Conservation (phyloP, 2,888 invertebrate species). For the Cryptophagus acutangulus region DNA sequence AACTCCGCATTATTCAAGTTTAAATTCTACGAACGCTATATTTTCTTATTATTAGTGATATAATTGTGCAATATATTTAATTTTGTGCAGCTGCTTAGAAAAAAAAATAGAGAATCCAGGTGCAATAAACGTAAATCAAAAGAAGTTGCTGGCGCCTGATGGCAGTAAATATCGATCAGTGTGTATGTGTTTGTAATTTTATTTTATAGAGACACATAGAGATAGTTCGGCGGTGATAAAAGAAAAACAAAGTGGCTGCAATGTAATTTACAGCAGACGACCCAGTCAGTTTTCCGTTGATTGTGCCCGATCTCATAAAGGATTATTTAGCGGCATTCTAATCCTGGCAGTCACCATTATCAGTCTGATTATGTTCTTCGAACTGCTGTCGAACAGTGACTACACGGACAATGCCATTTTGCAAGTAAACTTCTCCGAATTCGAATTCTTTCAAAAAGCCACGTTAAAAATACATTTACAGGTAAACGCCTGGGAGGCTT, state of each 20-base stretch:
- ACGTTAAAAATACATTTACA: conserved; percentile 37
- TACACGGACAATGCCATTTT: conserved; percentile 63
- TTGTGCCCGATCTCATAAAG: conserved; percentile 77
- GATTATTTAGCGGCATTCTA: conserved; percentile 67
- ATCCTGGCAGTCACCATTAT: conserved; percentile 70
- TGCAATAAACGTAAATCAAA: neutral
- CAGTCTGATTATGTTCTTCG: conserved; percentile 82
- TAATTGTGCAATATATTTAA: no score
- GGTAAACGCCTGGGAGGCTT: conserved; percentile 52
- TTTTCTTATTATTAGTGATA: no score
- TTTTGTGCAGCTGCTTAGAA: no score
- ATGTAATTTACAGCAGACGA: conserved; percentile 37
- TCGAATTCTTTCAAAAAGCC: conserved; percentile 23
- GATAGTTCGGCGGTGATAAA: conserved; percentile 12
- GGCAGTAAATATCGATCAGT: neutral
- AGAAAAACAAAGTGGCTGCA: conserved; percentile 34
- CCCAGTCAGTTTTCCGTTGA: conserved; percentile 72
- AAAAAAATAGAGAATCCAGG: neutral
- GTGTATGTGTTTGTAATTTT: neutral
- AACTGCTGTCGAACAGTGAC: conserved; percentile 61
- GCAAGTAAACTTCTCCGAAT: conserved; percentile 54
- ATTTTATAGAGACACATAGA: conserved; percentile 4
- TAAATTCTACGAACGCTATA: no score
- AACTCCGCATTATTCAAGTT: no score
- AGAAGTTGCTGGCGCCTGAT: neutral